Base-by-base conservation (phyloP, 1,140 invertebrate species). In the Mesaphorura yosii region DNA sequence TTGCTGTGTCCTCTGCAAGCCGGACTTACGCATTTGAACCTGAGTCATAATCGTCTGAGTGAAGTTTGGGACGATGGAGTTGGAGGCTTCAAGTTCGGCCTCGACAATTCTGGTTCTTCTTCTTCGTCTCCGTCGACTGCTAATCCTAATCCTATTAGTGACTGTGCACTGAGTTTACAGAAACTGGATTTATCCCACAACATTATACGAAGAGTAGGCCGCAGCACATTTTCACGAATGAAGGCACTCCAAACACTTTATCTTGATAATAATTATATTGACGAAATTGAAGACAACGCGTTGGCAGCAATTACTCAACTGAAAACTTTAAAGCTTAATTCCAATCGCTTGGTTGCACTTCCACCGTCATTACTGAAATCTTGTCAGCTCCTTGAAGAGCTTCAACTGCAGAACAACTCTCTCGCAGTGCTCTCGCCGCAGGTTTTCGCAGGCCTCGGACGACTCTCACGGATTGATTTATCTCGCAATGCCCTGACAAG, bases 401-500 rank as follows among this genome's bases (percentile, higher is more conserved):
- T 90, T 19, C 81, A 88, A 67, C 69, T 88, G 57, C 82, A 86
- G 59, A 78, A 83, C 66, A 89, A 89, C 65, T 81, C 82, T 17
- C 69, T 89, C 15, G 81, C 79, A 59, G 83, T 85, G 62, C 67
- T 91, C 42, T 82, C 84, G 10, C 77, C 78, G 51, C 83, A 84
- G n/a, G 72, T 86, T 15, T 90, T 92, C 67, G 82, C 84, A 57
- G 77, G 82, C 0, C 72, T 94, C 37, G 82, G 87, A 60, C 81
- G 88, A 64, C 72, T 96, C 45, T 73, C 88, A 34, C 78, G 88
- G 10, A 74, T 96, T 28, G 86, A 95, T 69, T 72, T 93, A 46
- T 86, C 86, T 1, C 79, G 83, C 51, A 96, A 96, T 72, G 79
- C 82, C 63, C 72, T 96, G 38, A 82, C 81, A 46, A 86, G 81